Evolutionary conservation across 37 sponge, comb jelly and placozoan species (phyloP), one percentile per base, ranked within the genome.

Genomic region (Tethya wilhelma): DNA sequence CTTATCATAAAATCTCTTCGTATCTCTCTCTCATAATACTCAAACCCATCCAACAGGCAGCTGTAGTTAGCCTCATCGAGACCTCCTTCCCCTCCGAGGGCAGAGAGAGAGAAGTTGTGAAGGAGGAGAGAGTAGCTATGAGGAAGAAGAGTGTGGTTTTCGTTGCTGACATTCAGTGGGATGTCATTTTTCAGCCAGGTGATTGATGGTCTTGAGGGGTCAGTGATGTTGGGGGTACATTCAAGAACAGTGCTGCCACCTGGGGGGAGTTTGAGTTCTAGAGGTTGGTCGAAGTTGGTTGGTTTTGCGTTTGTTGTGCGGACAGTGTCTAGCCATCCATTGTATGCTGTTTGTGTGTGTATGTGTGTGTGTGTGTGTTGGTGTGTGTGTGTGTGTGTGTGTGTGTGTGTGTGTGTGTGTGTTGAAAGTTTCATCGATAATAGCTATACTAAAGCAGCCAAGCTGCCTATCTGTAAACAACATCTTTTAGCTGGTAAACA

Each of bases 131-230:
- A 69, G 43, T 43, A 19, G 9, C 19, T 19, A 6, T 34, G 34
- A 1, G 40, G 42, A 38, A 23, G 34, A n/a, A 11, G 20, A 25
- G 38, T 40, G 69, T 39, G 14, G 9, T 33, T 2, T 12, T 34
- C 44, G 2, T 19, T 39, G 41, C 25, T 40, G 23, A 41, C 20
- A 7, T 38, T 39, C 14, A 58, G 9, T 23, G 38, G 40, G 3
- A 19, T 2, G 43, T 69, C 40, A 38, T 69, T 69, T 69, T 43
- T 34, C 23, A 69, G 42, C 69, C 69, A 69, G 43, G 62, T 59
- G n/a, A 59, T 30, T 7, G 34, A 38, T 65, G 2, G 26, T 3
- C 31, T 33, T 7, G 55, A 20, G 37, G 73, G 73, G n/a, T 72
- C 44, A 3, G 25, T 72, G n/a, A 56, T 72, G 26, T 28, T 20